phyloP scores from a whole-genome alignment of 2,888 invertebrate genomes.

The Aromia moschata region DNA sequence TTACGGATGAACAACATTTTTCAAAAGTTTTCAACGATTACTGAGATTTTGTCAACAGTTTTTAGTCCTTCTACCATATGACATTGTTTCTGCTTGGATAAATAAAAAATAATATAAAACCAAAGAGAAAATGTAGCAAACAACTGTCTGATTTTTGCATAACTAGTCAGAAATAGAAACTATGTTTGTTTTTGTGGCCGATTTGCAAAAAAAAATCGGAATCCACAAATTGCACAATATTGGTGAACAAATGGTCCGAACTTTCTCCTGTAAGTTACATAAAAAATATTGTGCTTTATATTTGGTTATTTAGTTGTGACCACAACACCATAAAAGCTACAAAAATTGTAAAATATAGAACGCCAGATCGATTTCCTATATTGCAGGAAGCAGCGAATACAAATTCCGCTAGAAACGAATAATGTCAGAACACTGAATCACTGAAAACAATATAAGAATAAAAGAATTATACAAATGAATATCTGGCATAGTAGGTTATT shows the following conservation, averaged over 20 bases:
- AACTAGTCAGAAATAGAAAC: neutral
- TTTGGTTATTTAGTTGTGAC: neutral
- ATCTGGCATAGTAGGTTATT: no score
- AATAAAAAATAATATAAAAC: no score
- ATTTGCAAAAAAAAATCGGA: neutral
- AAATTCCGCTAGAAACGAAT: no score
- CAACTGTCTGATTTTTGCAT: neutral
- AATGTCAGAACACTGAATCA: no score
- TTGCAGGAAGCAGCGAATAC: neutral
- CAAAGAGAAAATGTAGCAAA: no score
- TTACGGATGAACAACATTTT: no score
- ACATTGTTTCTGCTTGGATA: no score
- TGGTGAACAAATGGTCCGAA: neutral
- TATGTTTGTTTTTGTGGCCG: neutral
- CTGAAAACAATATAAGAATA: no score
- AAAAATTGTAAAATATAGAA: neutral
- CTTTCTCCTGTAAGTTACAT: neutral
- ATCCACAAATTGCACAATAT: neutral
- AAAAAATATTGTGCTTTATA: neutral
- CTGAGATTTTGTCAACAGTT: no score
- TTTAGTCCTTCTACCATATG: no score
- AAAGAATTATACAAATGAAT: no score
- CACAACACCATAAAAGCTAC: neutral
- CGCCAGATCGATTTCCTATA: neutral
- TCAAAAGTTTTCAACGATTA: no score